phyloP scores from a whole-genome alignment of 2,797 vertebrate genomes.

The Clarias platycephalus region DNA sequence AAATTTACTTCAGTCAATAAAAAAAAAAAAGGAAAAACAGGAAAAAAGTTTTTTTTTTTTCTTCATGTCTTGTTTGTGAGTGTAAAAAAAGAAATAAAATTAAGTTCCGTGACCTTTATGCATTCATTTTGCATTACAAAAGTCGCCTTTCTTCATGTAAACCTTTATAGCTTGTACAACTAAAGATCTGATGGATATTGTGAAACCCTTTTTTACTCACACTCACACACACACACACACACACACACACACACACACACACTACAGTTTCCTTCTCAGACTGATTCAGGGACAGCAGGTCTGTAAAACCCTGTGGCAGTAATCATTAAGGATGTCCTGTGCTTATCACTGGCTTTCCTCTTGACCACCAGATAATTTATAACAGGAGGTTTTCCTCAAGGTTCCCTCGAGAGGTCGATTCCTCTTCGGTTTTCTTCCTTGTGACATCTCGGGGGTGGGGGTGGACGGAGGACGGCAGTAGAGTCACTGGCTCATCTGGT shows the following conservation, averaged over 20 bases:
- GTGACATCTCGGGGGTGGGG: not conserved
- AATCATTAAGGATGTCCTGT: conserved; percentile 3
- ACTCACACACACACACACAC: too few relatives aligned
- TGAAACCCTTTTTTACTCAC: too few relatives aligned
- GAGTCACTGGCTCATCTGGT: not conserved
- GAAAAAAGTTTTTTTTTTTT: too few relatives aligned
- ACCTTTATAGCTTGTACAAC: not conserved
- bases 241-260: conserved; percentile 5
- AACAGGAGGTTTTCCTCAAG: too few relatives aligned
- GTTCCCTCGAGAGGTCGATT: not conserved
- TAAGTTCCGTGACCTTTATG: too few relatives aligned
- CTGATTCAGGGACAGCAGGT: not conserved
- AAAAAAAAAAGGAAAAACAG: too few relatives aligned
- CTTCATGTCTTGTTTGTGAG: too few relatives aligned
- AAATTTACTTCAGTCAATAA: too few relatives aligned
- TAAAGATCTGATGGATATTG: not conserved
- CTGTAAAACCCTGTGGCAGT: not conserved
- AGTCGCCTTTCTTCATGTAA: not conserved
- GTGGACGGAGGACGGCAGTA: too few relatives aligned
- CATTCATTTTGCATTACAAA: not conserved
- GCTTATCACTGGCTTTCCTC: not conserved
- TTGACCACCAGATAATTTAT: not conserved
- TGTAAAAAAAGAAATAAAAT: too few relatives aligned
- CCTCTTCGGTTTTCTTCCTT: not conserved
- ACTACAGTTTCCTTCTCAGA: not conserved